Percentiles rank a stretch among this genome's conserved stretches.
phyloP scores from a whole-genome alignment of 2,888 invertebrate genomes.

The Drosophila nigricruria region DNA sequence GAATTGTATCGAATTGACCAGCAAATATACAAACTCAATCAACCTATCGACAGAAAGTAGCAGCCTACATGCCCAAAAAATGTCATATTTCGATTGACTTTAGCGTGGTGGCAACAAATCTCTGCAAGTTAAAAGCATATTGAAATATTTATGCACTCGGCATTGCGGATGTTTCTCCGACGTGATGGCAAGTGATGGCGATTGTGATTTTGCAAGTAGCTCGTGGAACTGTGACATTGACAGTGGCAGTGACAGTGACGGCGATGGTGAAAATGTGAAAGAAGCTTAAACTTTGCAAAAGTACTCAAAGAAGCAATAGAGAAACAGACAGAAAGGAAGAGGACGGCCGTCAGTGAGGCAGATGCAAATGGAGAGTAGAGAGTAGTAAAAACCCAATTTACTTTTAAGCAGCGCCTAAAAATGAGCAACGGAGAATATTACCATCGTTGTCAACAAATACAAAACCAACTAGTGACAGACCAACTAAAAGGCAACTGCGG shows the following conservation, averaged over 20 bases:
- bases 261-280: constrained; percentile 34
- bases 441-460: constrained; percentile 45
- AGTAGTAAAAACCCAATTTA: constrained; percentile 56
- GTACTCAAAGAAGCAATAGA: constrained; percentile 2
- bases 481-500: constrained; percentile 62
- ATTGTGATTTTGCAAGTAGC: constrained; percentile 22
- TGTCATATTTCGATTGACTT: constrained; percentile 40
- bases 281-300: constrained; percentile 38
- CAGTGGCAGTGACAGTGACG: constrained; percentile 26
- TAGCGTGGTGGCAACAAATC: constrained; percentile 29
- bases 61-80: constrained; percentile 35
- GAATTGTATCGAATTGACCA: constrained; percentile 19
- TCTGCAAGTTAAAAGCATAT: constrained; percentile 59
- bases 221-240: constrained; percentile 27
- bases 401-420: constrained; percentile 57
- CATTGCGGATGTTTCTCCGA: constrained; percentile 66
- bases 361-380: constrained; percentile 9
- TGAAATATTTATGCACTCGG: constrained; percentile 75
- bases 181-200: constrained; percentile 32
- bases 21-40: constrained; percentile 40
- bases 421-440: constrained; percentile 28
- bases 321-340: neutral
- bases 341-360: neutral
- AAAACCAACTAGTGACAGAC: constrained; percentile 54
- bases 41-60: constrained; percentile 17